These are phyloP conservation scores for Epiblema foenella DNA, from an alignment of 2,888 invertebrate genomes.

Conservation along the genomic window DNA sequence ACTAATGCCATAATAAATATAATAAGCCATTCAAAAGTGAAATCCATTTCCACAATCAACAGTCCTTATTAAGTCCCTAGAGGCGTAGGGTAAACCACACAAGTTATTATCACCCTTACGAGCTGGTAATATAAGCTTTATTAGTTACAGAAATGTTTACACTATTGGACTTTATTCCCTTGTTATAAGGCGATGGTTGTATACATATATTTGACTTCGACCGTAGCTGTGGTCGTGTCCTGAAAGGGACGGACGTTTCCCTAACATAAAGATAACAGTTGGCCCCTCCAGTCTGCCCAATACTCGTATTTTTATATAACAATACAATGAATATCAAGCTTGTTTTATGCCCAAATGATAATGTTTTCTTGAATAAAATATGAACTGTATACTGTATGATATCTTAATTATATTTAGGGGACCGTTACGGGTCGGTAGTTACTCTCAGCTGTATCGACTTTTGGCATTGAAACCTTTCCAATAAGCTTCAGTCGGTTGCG, in stretches of 20 bases:
- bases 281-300: constrained; percentile 18
- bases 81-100: constrained; percentile 17
- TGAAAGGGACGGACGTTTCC: constrained; percentile 57
- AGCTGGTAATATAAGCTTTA: constrained; percentile 13
- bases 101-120: constrained; percentile 2
- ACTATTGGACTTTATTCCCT: no score
- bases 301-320: no score
- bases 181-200: no score
- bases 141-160: not conserved
- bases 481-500: not conserved
- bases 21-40: constrained; percentile 32
- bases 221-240: constrained; percentile 11
- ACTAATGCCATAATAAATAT: constrained; percentile 19
- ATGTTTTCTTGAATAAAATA: constrained; percentile 6
- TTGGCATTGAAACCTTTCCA: not conserved
- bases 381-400: constrained; percentile 1
- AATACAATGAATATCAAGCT: constrained; percentile 25
- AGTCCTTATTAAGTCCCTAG: constrained; percentile 33
- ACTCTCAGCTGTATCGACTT: not conserved
- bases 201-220: no score
- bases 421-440: no score
- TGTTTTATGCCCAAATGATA: constrained; percentile 25
- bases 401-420: no score
- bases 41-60: constrained; percentile 34
- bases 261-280: constrained; percentile 60